A percentile compares a stretch with the other conserved stretches of the same genome.
These are phyloP conservation scores for Cerceris ruficornis DNA, from an alignment of 2,888 invertebrate species.

Conservation along the genomic window DNA sequence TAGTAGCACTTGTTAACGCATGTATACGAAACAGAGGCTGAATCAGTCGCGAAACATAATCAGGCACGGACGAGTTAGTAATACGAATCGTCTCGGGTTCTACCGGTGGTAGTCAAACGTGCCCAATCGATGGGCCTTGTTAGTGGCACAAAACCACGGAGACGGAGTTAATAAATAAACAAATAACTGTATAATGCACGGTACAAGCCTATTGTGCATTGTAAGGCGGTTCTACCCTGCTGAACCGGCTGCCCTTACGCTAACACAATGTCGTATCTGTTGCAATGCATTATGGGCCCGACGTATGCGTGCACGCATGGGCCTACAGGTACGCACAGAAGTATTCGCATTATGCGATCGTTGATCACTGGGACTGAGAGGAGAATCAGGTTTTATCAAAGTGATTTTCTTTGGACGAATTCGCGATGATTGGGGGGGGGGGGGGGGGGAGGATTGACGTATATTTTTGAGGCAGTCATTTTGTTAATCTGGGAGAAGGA, in stretches of 20 bases:
- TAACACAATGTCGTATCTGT: constrained; percentile 66
- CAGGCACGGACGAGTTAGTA: neutral
- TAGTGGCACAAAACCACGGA: constrained; percentile 36
- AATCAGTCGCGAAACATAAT: constrained; percentile 1
- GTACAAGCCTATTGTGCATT: constrained; percentile 64
- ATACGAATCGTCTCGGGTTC: constrained; percentile 1
- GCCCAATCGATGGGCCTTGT: constrained; percentile 37
- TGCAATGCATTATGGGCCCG: constrained; percentile 56
- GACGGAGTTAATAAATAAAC: constrained; percentile 63
- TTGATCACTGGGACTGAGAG: constrained; percentile 25
- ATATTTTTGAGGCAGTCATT: too few relatives aligned
- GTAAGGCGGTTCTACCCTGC: constrained; percentile 43
- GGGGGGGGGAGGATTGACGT: too few relatives aligned
- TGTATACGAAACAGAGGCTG: neutral
- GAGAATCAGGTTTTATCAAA: neutral
- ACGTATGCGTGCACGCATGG: constrained; percentile 35
- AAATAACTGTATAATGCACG: constrained; percentile 62
- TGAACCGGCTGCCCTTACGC: constrained; percentile 39
- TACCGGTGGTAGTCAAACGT: constrained; percentile 15
- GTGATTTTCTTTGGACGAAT: neutral
- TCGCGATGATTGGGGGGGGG: too few relatives aligned
- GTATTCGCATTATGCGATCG: constrained; percentile 51
- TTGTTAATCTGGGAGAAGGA: too few relatives aligned
- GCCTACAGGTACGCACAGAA: constrained; percentile 42
- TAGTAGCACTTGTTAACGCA: neutral